A percentile compares a stretch with the other conserved stretches of the same genome.
Conservation (phyloP, 2,888 invertebrate species). For the Phyllotreta cruciferae region DNA sequence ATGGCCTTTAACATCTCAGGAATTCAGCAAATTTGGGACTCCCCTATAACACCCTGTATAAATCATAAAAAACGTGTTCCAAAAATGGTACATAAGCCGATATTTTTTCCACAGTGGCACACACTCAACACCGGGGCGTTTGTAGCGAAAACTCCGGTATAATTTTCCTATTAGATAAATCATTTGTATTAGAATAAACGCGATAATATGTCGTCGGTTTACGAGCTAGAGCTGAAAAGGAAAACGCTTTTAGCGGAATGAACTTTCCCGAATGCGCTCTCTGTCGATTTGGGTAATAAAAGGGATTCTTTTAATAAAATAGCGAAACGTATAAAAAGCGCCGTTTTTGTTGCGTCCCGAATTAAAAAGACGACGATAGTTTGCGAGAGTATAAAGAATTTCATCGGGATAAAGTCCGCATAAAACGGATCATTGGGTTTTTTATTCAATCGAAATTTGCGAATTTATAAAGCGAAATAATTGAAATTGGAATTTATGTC, state of each 20-base stretch:
- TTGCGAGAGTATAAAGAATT: too few relatives aligned
- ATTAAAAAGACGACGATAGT: too few relatives aligned
- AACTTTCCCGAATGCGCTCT: conserved; percentile 21
- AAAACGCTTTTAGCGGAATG: conserved; percentile 29
- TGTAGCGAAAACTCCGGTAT: conserved; percentile 2
- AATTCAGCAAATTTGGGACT: too few relatives aligned
- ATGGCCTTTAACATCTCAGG: too few relatives aligned
- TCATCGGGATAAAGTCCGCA: too few relatives aligned
- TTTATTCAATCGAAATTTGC: too few relatives aligned
- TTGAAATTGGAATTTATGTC: too few relatives aligned
- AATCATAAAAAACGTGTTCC: too few relatives aligned
- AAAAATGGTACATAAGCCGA: too few relatives aligned
- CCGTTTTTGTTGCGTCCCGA: background rate
- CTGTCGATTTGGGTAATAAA: conserved; percentile 26
- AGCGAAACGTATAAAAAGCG: conserved; percentile 34
- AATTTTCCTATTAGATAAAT: conserved; percentile 22
- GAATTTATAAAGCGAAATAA: too few relatives aligned
- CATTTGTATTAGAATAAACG: conserved; percentile 22
- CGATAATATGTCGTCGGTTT: conserved; percentile 24
- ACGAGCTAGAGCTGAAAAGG: conserved; percentile 17
- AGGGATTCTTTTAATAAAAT: conserved; percentile 21
- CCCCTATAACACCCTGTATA: too few relatives aligned
- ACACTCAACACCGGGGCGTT: background rate
- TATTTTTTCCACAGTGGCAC: background rate
- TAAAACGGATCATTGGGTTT: too few relatives aligned